These are phyloP conservation scores for Hipparchia sbordonii DNA, from an alignment of 2,888 invertebrate species.

Conservation along the genomic window DNA sequence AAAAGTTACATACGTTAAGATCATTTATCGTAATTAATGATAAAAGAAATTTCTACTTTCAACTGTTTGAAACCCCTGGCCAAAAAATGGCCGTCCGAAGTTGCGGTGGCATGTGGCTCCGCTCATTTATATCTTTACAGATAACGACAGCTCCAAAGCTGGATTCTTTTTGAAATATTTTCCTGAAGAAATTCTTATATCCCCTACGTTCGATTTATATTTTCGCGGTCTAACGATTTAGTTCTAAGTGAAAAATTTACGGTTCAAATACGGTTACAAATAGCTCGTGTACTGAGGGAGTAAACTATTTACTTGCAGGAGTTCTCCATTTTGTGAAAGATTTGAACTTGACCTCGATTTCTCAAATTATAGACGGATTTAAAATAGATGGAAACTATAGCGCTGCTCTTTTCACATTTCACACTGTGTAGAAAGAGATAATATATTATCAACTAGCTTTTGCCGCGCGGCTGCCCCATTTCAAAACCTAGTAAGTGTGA, in stretches of 20 bases:
- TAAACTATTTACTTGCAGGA: background rate
- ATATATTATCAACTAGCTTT: no score
- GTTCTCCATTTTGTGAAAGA: background rate
- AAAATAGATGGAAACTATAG: no score
- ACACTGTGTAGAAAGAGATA: no score
- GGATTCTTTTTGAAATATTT: constrained; percentile 24
- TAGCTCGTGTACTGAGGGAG: background rate
- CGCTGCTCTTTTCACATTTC: no score
- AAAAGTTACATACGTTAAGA: background rate
- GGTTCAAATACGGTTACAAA: background rate
- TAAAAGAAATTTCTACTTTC: background rate
- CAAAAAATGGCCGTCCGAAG: constrained; percentile 21
- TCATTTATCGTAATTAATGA: background rate
- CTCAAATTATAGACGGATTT: no score
- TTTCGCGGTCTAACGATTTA: constrained; percentile 28
- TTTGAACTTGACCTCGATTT: no score
- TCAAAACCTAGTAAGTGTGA: no score
- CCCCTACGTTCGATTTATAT: constrained; percentile 23
- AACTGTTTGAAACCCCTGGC: constrained; percentile 24
- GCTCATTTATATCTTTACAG: constrained; percentile 28
- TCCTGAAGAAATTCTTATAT: constrained; percentile 29
- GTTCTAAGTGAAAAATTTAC: background rate
- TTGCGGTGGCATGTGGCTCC: constrained; percentile 28
- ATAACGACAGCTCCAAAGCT: constrained; percentile 22
- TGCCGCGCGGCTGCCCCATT: no score